Evolutionary conservation across 2,797 vertebrate species (phyloP).

Genomic region (Myotis pilosus): DNA sequence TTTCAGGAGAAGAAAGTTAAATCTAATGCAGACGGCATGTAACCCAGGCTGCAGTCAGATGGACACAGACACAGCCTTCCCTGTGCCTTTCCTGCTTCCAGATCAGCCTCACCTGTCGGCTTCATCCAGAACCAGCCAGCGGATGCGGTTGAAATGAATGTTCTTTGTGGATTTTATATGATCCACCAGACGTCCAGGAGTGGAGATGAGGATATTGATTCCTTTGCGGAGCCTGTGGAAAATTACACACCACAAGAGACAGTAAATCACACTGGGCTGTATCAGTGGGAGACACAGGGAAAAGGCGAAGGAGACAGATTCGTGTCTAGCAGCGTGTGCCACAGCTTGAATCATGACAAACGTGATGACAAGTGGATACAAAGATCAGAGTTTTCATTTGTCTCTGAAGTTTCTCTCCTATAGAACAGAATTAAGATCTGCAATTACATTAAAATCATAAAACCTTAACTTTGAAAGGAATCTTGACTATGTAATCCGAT

Average conservation of each 20-base stretch:
- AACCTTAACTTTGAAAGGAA: background rate
- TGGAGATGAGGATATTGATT: constrained; percentile 95
- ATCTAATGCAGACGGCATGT: rapidly evolving
- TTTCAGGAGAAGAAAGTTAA: background rate
- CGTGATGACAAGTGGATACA: rapidly evolving
- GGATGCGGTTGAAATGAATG: constrained; percentile 88
- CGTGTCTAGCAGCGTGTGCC: rapidly evolving
- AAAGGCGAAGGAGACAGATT: background rate
- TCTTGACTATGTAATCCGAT: background rate
- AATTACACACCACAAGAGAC: background rate
- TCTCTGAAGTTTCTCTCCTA: background rate
- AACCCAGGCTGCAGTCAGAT: rapidly evolving
- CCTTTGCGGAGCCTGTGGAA: constrained; percentile 92
- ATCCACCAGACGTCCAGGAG: constrained; percentile 95
- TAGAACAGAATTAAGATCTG: background rate
- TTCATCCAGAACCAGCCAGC: constrained; percentile 95
- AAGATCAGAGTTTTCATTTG: background rate
- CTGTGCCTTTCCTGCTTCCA: background rate
- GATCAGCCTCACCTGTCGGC: constrained; percentile 90
- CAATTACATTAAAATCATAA: background rate
- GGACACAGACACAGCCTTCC: background rate
- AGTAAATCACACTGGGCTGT: background rate
- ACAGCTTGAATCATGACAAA: background rate
- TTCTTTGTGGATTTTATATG: constrained; percentile 94
- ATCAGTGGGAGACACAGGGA: background rate